Conservation (phyloP, 2,797 vertebrate species). For the Poliocrania exsul region DNA sequence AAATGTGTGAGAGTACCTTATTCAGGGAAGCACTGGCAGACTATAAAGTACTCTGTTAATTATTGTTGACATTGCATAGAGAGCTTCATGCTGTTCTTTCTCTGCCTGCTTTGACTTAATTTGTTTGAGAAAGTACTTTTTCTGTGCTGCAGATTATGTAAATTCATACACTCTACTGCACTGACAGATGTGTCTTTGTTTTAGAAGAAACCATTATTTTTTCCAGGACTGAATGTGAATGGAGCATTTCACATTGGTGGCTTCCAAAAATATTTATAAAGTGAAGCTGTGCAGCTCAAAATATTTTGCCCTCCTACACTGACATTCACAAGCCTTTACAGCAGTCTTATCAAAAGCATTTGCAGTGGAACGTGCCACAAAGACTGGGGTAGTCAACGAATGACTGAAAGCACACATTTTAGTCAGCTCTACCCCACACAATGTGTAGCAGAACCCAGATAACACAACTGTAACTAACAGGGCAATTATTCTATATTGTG, state of each 20-base stretch:
- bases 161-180: conserved; percentile 46
- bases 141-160: conserved; percentile 43
- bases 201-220: conserved; percentile 45
- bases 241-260: conserved; percentile 44
- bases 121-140: conserved; percentile 64
- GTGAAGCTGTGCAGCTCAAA: conserved; percentile 25
- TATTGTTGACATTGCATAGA: conserved; percentile 66
- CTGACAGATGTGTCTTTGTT: conserved; percentile 69
- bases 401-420: not conserved
- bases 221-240: conserved; percentile 29
- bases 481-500: not conserved
- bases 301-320: conserved; percentile 64
- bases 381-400: conserved; percentile 6
- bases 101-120: conserved; percentile 52
- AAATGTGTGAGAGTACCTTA: conserved; percentile 36
- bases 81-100: conserved; percentile 58
- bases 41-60: conserved; percentile 59
- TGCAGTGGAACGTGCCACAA: not conserved
- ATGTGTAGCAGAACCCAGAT: not conserved
- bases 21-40: conserved; percentile 22
- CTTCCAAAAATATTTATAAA: conserved; percentile 67
- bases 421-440: not conserved
- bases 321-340: conserved; percentile 41
- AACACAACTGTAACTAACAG: not conserved
- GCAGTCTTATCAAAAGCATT: conserved; percentile 10